Evolutionary conservation across 2,797 vertebrate species (phyloP), one percentile per base, ranked within the genome.

Genomic region (Notamacropus eugenii): DNA sequence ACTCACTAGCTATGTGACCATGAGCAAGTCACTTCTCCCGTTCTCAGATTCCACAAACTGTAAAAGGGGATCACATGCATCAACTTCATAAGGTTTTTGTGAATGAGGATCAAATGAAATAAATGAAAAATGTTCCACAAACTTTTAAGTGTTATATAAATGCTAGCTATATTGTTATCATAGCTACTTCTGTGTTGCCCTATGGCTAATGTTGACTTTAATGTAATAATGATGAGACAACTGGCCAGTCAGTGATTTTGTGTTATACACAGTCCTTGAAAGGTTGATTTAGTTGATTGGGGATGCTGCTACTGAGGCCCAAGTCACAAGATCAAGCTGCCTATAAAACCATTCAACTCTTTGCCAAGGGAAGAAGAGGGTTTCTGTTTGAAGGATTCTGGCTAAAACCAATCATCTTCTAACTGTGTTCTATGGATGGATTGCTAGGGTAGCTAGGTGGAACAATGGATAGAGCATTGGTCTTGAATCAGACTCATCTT

Each of bases 161-260:
- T 34, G 28, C 24, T 4, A 0, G 29, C 10, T 27, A 3, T 31
- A 67, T 28, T 67, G 54, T 40, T 16, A 90, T 90, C 28, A 54
- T 8, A 12, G n/a, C 40, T 14, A 27, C 40, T 92, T 95, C 94
- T 95, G 54, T 97, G 94, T 54, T 67, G 28, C 1, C 95, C 91
- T 92, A 59, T 93, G 54, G 90, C 28, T 22, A 96, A 87, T 96
- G 50, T 55, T 92, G 52, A 90, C 27, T 97, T 92, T 93, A 90
- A 93, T 50, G 59, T 34, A 54, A 50, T 10, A n/a, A 12, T 0
- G 0, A n/a, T 29, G 3, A 12, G 11, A n/a, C 93, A 55, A 93
- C 57, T 91, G 28, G 50, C 95, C 55, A 55, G 5, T 46, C 93
- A 91, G 34, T 96, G 97, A 95, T 40, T 56, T 93, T 97, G 91